Base-by-base conservation (phyloP, 2,113 vertebrate genomes). In the Bothrops jararaca region DNA sequence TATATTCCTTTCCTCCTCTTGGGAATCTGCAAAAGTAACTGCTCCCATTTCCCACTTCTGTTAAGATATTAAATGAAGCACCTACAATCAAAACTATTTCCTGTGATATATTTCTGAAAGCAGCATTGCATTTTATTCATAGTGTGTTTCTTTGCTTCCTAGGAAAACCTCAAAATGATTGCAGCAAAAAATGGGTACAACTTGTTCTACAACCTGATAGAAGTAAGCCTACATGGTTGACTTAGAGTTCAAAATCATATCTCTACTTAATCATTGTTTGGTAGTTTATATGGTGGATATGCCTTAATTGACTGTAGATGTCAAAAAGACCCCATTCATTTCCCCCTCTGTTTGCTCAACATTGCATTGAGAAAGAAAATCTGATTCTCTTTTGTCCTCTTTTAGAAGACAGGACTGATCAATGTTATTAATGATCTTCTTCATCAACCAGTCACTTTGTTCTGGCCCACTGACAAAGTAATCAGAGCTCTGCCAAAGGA, bases 381-480 rank as follows among this genome's bases (percentile, higher is more conserved):
- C 94, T 53, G 92, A 89, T 34, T 26, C 4, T 42, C 0, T 0
- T 12, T 1, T 1, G 8, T 29, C 88, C 57, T 93, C 74, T 97
- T 98, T 12, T 97, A 99, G 99, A 98, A 98, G n/a, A 97, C 98
- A 0, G 98, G 97, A 13, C 94, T 99, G 92, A 94, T 98, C 45
- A 95, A 97, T 5, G 23, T 98, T 90, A 94, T 99, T 95, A 96
- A 96, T 0, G 96, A 99, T 26, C 95, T 91, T 1, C 86, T 98
- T 4, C 97, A 98, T 96, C 98, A 97, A 26, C 99, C 99, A 0
- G 93, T 99, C 93, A 99, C 98, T 0, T 24, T 99, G 93, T 98
- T 99, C 97, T 97, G 98, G 97, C 99, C 99, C 9, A 98, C 98
- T 0, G 98, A 99, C 58, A 12, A 4, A 0, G 97, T 97, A 60